Percentiles rank a stretch among this genome's conserved stretches.
Evolutionary conservation across 2,113 vertebrate genomes (phyloP).

Genomic region (Gavialis gangeticus): DNA sequence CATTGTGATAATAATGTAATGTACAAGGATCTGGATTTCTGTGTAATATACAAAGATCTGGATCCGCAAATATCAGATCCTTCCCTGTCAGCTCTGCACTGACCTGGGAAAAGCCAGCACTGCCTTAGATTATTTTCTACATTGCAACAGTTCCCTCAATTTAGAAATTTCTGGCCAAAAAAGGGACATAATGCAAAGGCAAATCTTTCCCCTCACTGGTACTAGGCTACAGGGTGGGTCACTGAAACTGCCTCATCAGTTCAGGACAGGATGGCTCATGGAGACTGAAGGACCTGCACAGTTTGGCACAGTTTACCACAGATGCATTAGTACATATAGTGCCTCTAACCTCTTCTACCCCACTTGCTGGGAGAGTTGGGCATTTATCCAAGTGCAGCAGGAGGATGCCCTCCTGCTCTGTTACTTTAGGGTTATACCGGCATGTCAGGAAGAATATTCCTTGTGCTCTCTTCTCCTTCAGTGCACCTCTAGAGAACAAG

Average conservation of each 20-base stretch:
- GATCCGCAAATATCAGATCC: neutral
- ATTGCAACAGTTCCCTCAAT: neutral
- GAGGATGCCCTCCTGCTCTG: neutral
- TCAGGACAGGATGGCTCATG: no score
- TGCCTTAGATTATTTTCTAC: neutral
- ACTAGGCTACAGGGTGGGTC: neutral
- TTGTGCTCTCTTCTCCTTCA: accelerated
- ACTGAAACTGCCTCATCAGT: neutral
- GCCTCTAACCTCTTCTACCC: neutral
- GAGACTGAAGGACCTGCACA: no score
- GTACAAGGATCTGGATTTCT: conserved; percentile 1
- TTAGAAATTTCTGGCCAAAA: neutral
- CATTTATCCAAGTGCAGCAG: neutral
- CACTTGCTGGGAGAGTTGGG: neutral
- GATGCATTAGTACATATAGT: neutral
- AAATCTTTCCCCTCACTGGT: neutral
- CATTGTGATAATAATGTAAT: neutral
- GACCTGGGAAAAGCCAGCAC: neutral
- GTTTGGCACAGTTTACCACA: no score
- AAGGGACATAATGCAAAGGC: neutral
- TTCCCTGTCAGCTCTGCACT: neutral
- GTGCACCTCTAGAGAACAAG: accelerated
- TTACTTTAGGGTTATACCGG: neutral
- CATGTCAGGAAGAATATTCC: neutral
- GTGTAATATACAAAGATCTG: conserved; percentile 4